phyloP scores from a whole-genome alignment of 1,140 invertebrate genomes.

The Bombus difficillimus region DNA sequence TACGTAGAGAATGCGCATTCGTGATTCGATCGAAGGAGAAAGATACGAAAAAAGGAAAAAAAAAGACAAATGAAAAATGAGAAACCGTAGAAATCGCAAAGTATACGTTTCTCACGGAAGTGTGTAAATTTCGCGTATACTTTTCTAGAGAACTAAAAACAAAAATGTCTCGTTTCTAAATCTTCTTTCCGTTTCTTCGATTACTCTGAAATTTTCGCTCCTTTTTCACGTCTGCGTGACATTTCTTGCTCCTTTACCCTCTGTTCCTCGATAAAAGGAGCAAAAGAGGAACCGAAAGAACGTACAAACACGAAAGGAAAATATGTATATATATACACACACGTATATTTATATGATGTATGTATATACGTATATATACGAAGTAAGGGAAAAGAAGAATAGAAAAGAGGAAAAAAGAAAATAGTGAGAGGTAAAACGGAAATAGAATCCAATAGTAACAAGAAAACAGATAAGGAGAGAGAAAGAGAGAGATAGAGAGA shows the following conservation, averaged over 20 bases:
- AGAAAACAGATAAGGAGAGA: background rate
- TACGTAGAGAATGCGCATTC: background rate
- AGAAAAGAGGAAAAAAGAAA: slow-evolving; percentile 53
- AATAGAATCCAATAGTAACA: slow-evolving; percentile 27
- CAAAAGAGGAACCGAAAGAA: background rate
- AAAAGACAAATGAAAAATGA: slow-evolving; percentile 20
- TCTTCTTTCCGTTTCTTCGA: background rate
- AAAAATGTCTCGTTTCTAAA: background rate
- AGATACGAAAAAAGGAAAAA: slow-evolving; percentile 37
- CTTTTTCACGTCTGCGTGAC: background rate
- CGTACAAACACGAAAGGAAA: background rate
- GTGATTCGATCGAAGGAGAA: slow-evolving; percentile 48
- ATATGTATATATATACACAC: background rate
- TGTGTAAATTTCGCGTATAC: background rate
- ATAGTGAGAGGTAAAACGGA: slow-evolving; percentile 24
- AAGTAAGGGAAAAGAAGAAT: slow-evolving; percentile 31
- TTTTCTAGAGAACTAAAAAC: background rate
- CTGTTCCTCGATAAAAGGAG: background rate
- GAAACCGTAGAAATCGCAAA: slow-evolving; percentile 20
- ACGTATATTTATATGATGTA: background rate
- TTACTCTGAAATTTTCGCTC: background rate
- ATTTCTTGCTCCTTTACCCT: slow-evolving; percentile 4
- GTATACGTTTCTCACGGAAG: background rate
- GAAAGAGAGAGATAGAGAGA: slow-evolving; percentile 11
- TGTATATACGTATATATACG: background rate